Conservation (phyloP, 2,797 vertebrate species). For the Myotis pilosus region DNA sequence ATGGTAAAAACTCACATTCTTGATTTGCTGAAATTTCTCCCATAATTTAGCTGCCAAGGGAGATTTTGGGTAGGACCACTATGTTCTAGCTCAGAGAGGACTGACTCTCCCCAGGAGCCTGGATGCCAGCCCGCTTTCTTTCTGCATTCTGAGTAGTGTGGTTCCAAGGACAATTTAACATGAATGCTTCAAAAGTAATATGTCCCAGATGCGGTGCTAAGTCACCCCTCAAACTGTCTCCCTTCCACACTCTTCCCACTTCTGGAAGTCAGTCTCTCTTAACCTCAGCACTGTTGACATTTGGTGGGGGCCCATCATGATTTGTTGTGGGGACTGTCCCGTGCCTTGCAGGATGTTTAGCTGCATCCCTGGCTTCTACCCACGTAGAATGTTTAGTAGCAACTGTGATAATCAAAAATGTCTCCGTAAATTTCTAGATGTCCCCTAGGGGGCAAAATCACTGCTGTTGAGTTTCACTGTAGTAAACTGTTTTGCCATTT, state of each 20-base stretch:
- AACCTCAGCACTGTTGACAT: neutral
- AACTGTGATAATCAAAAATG: neutral
- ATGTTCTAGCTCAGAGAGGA: neutral
- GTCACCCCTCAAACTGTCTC: neutral
- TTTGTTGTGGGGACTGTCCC: neutral
- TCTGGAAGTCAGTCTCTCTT: neutral
- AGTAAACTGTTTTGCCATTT: neutral
- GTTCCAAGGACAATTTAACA: constrained; percentile 55
- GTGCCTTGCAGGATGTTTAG: neutral
- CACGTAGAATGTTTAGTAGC: neutral
- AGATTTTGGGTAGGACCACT: neutral
- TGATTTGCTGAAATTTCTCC: neutral
- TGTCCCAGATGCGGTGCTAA: constrained; percentile 41
- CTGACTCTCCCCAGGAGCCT: neutral
- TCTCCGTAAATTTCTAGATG: neutral
- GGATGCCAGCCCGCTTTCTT: neutral
- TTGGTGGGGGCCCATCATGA: neutral
- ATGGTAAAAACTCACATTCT: neutral
- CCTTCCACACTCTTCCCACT: neutral
- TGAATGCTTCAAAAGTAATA: constrained; percentile 36
- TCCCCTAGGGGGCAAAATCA: neutral
- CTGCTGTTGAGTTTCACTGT: neutral
- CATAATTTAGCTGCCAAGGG: neutral
- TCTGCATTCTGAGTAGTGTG: constrained; percentile 10
- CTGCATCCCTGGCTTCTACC: neutral